A percentile compares a stretch with the other conserved stretches of the same genome.
phyloP scores from a whole-genome alignment of 2,113 vertebrate species.

The Limnothrissa miodon region DNA sequence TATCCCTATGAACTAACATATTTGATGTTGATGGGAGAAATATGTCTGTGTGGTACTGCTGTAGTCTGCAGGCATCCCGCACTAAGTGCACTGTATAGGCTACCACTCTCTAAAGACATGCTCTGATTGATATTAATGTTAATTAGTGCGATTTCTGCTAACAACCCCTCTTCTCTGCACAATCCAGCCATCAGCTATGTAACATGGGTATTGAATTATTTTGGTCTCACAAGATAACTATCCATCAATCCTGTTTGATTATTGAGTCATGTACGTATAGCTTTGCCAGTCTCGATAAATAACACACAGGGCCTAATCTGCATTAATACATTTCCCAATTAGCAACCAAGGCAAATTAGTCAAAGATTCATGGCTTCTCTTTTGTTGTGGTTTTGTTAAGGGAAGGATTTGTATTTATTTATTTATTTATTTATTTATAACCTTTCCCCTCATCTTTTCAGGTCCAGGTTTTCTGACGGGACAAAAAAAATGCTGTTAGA shows the following conservation, averaged over 20 bases:
- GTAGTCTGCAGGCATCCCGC: not conserved
- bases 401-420: too few relatives aligned
- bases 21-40: slow-evolving; percentile 3
- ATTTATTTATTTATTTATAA: too few relatives aligned
- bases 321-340: slow-evolving; percentile 23
- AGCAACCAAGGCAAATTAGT: slow-evolving; percentile 35
- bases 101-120: slow-evolving; percentile 38
- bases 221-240: slow-evolving; percentile 59
- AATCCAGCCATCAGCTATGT: slow-evolving; percentile 62
- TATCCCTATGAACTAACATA: not conserved
- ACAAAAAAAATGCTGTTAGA: too few relatives aligned
- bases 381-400: not conserved
- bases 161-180: slow-evolving; percentile 54
- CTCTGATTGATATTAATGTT: slow-evolving; percentile 57
- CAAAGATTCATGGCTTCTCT: slow-evolving; percentile 10
- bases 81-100: slow-evolving; percentile 23
- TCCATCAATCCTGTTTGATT: slow-evolving; percentile 59
- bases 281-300: slow-evolving; percentile 54
- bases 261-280: slow-evolving; percentile 63
- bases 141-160: slow-evolving; percentile 54
- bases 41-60: not conserved
- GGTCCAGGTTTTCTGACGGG: too few relatives aligned
- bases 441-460: too few relatives aligned
- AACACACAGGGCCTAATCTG: slow-evolving; percentile 55
- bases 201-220: slow-evolving; percentile 55